Conservation (phyloP, 2,888 invertebrate species). For the Hirtodrosophila cameraria region DNA sequence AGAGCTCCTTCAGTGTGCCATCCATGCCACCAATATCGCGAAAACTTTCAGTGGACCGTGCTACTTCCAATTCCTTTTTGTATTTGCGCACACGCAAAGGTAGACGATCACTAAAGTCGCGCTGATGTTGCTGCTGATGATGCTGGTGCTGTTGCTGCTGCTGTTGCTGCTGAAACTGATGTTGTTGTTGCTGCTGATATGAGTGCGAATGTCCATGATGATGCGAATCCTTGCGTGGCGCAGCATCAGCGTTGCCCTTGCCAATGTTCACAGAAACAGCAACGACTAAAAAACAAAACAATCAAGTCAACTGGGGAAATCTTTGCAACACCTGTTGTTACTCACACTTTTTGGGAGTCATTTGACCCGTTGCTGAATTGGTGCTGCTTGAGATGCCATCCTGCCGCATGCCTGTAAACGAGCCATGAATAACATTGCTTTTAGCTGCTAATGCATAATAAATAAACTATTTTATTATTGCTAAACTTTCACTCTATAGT, state of each 20-base stretch:
- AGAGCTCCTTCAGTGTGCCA: conserved; percentile 88
- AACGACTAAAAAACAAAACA: conserved; percentile 18
- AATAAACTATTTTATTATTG: not conserved
- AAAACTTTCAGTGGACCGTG: conserved; percentile 54
- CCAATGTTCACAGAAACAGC: conserved; percentile 3
- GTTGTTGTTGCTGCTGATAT: conserved; percentile 29
- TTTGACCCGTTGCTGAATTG: conserved; percentile 5
- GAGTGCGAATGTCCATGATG: conserved; percentile 17
- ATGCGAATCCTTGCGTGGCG: conserved; percentile 28
- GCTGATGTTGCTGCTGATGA: conserved; percentile 13
- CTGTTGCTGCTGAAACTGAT: conserved; percentile 4
- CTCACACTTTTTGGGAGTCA: conserved; percentile 43
- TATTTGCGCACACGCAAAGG: conserved; percentile 68
- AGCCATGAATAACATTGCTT: conserved; percentile 1
- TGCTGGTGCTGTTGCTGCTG: conserved; percentile 15
- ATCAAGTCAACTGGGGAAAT: not conserved
- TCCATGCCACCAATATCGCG: conserved; percentile 92
- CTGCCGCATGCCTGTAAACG: conserved; percentile 10
- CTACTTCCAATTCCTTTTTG: conserved; percentile 76
- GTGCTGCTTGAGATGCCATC: conserved; percentile 10
- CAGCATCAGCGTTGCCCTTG: conserved; percentile 35
- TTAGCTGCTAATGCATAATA: conserved; percentile 21
- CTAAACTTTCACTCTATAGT: not conserved
- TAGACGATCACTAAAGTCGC: conserved; percentile 13
- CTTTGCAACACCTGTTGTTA: not conserved